phyloP scores from a whole-genome alignment of 2,888 invertebrate genomes.

The Tiphia femorata region DNA sequence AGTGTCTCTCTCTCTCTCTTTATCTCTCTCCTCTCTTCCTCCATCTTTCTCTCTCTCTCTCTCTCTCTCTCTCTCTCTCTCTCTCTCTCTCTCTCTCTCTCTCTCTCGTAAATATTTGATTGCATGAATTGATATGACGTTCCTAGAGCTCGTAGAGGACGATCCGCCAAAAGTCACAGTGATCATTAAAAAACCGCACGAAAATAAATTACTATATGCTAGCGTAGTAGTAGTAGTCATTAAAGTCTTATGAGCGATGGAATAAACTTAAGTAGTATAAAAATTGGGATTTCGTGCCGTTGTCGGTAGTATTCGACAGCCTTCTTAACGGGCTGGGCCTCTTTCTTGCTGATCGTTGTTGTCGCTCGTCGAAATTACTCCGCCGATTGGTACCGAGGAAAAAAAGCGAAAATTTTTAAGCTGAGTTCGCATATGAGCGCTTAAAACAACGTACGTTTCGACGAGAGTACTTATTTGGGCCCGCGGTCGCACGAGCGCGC shows the following conservation, averaged over 20 bases:
- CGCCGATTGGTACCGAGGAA: too few relatives aligned
- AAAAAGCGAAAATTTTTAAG: too few relatives aligned
- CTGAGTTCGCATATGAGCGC: too few relatives aligned
- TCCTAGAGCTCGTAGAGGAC: conserved; percentile 44
- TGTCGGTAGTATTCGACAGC: too few relatives aligned
- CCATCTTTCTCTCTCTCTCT: neutral
- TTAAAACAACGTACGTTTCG: too few relatives aligned
- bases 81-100: neutral
- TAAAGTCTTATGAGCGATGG: conserved; percentile 62
- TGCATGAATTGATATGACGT: conserved; percentile 65
- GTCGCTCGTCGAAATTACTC: too few relatives aligned
- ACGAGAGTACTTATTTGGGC: too few relatives aligned
- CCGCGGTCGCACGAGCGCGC: too few relatives aligned
- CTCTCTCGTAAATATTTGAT: conserved; percentile 52
- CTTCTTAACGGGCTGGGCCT: too few relatives aligned
- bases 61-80: neutral
- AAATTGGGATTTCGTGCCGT: too few relatives aligned
- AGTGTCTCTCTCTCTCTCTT: neutral
- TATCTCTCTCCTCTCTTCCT: too few relatives aligned
- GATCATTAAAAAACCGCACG: conserved; percentile 51
- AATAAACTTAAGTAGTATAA: conserved; percentile 49
- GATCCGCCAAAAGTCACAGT: conserved; percentile 44
- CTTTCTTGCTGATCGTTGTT: too few relatives aligned
- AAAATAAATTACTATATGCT: conserved; percentile 66
- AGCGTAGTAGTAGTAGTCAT: conserved; percentile 55